Evolutionary conservation across 2,888 invertebrate species (phyloP), one percentile per base, ranked within the genome.

Genomic region (Coremacera marginata): DNA sequence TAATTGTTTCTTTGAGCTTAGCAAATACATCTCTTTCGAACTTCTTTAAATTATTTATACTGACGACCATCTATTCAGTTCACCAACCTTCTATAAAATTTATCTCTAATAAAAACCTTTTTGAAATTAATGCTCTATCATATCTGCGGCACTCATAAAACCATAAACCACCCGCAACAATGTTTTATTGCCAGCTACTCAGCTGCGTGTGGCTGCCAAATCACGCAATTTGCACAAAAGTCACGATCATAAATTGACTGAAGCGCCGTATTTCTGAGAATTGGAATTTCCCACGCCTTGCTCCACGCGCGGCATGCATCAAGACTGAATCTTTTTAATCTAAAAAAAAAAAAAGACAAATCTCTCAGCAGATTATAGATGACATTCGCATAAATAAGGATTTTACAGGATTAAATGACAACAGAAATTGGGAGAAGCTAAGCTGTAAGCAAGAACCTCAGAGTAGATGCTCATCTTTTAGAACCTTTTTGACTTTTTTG

Each of bases 201-300:
- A 27, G 11, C 25, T 57, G 71, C 55, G 55, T 70, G 70, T 55
- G 70, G 70, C 31, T 37, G 55, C 70, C 70, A 70, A 70, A 70
- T 71, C 71, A 71, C 60, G 71, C 44, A 37, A 71, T 37, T 44
- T 22, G 22, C 22, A 34, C 37, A 57, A 57, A 71, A 71, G 71
- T 71, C 71, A 71, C 71, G 71, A 71, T 57, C 71, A n/a, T 34
- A 9, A 52, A 70, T 34, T 34, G 16, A 3, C n/a, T 25, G 7
- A 57, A 34, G 55, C 70, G 31, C 57, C 55, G 34, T 19, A 60
- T 37, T 74, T 74, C 74, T n/a, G 5, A 67, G 74, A 74, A 74
- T 67, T 27, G 22, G 16, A 55, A 25, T 55, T 74, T 74, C 74
- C 67, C 74, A 74, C 74, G 74, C 74, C 27, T 51, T 16, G 9